phyloP scores from a whole-genome alignment of 2,888 invertebrate genomes.

The Ormyrus pomaceus region DNA sequence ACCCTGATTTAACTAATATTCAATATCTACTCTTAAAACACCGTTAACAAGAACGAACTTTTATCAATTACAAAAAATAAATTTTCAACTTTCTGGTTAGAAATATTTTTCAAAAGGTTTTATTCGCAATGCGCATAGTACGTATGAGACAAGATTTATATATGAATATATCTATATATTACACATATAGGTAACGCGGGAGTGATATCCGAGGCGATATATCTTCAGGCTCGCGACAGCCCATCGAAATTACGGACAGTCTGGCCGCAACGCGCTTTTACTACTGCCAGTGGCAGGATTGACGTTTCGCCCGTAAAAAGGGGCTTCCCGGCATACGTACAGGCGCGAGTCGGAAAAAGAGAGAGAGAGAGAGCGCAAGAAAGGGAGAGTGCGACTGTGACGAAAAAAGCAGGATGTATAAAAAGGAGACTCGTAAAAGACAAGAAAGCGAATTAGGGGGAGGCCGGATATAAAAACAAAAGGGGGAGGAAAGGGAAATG shows the following conservation, averaged over 20 bases:
- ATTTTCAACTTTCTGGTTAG: too few species aligned
- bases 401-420: neutral
- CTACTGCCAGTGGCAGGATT: slow-evolving; percentile 53
- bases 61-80: too few species aligned
- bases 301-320: slow-evolving; percentile 40
- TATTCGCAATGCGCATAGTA: neutral
- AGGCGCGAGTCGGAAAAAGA: neutral
- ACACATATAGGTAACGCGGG: neutral
- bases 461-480: slow-evolving; percentile 1
- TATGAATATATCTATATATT: slow-evolving; percentile 1
- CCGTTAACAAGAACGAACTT: too few species aligned
- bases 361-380: neutral
- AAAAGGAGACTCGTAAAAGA: slow-evolving; percentile 13
- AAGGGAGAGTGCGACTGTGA: neutral
- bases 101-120: too few species aligned
- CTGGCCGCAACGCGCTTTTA: slow-evolving; percentile 56
- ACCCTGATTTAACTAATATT: too few species aligned
- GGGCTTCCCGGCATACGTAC: neutral
- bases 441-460: slow-evolving; percentile 17
- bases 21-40: too few species aligned
- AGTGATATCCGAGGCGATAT: slow-evolving; percentile 28
- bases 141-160: neutral
- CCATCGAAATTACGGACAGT: slow-evolving; percentile 45
- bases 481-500: neutral
- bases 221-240: slow-evolving; percentile 43